A percentile compares a stretch with the other conserved stretches of the same genome.
Evolutionary conservation across 2,113 vertebrate species (phyloP).

Genomic region (Larimichthys polyactis): DNA sequence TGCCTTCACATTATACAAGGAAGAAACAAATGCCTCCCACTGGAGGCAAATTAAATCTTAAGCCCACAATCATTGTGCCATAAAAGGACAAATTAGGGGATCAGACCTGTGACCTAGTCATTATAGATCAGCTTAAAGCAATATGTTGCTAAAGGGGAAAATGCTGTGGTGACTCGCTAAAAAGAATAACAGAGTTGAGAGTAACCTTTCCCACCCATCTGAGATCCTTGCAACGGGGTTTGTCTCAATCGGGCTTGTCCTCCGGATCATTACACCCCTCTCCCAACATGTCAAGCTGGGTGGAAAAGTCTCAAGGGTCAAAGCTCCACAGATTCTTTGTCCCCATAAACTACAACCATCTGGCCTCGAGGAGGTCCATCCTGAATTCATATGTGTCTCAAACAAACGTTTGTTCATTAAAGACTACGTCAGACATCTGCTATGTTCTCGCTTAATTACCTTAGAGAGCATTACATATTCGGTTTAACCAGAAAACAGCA

Average conservation of each 20-base stretch:
- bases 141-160: not conserved
- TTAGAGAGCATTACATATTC: conserved; percentile 57
- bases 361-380: conserved; percentile 52
- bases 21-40: not conserved
- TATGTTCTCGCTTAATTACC: conserved; percentile 59
- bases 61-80: not conserved
- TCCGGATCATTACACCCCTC: conserved; percentile 31
- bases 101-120: not conserved
- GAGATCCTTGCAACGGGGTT: conserved; percentile 1
- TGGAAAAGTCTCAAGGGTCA: conserved; percentile 58
- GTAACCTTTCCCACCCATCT: conserved; percentile 30
- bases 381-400: conserved; percentile 26
- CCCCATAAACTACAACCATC: conserved; percentile 65
- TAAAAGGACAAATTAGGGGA: not conserved
- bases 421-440: conserved; percentile 51
- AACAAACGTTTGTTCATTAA: conserved; percentile 41
- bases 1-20: not conserved
- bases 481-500: conserved; percentile 7
- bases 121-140: not conserved
- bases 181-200: not conserved
- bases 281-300: conserved; percentile 23
- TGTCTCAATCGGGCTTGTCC: not conserved
- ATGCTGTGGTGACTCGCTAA: not conserved
- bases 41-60: not conserved
- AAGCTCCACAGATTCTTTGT: conserved; percentile 57